phyloP scores from a whole-genome alignment of 2,797 vertebrate species.

The Enteromius unitaeniatus region DNA sequence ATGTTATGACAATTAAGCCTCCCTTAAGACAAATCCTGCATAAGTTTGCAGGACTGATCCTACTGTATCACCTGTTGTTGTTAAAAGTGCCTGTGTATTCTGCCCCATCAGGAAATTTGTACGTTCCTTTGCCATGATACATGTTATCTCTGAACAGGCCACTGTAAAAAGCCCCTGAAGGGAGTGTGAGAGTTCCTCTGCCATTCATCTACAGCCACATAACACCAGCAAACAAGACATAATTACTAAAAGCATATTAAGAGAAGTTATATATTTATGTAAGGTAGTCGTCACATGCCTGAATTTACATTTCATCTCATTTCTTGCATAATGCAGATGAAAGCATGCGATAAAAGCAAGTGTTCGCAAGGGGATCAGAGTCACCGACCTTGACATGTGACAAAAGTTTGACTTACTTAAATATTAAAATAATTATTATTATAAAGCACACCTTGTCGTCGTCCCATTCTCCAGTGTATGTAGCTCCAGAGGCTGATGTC shows the following conservation, averaged over 20 bases:
- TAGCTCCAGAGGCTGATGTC: slow-evolving; percentile 71
- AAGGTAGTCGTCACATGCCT: not conserved
- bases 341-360: not conserved
- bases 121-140: slow-evolving; percentile 84
- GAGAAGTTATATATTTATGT: not conserved
- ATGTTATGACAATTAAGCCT: not conserved
- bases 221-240: not conserved
- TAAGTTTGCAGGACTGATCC: not conserved
- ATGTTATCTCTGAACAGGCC: slow-evolving; percentile 86
- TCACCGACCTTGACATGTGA: not conserved
- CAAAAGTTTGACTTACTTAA: not conserved
- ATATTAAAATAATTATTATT: not conserved
- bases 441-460: slow-evolving; percentile 79
- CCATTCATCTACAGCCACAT: slow-evolving; percentile 80
- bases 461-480: slow-evolving; percentile 81
- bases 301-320: not conserved
- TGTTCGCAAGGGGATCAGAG: not conserved
- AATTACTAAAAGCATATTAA: not conserved
- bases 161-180: slow-evolving; percentile 85
- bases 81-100: slow-evolving; percentile 81
- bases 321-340: not conserved
- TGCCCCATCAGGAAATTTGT: slow-evolving; percentile 82
- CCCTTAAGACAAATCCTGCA: not conserved
- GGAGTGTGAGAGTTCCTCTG: slow-evolving; percentile 81
- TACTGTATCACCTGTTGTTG: slow-evolving; percentile 78